phyloP scores from a whole-genome alignment of 2,888 invertebrate genomes.

The Lochmaea capreae region DNA sequence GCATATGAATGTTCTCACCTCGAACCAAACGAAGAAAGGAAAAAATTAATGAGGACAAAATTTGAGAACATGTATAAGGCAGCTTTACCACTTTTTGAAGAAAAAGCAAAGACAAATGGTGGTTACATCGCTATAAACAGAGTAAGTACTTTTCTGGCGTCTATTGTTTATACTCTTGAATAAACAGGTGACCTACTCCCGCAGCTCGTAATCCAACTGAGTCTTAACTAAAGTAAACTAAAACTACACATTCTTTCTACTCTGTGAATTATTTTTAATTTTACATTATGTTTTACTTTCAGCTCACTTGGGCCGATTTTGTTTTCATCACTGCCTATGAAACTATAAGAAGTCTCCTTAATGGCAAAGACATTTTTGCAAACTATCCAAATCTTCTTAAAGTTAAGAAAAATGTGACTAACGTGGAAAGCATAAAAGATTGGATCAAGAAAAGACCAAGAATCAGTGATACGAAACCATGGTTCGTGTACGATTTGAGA shows the following conservation, averaged over 20 bases:
- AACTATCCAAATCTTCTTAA: constrained; percentile 71
- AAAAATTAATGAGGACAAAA: constrained; percentile 1
- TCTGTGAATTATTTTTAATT: background rate
- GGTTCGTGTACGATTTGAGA: constrained; percentile 29
- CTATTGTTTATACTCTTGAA: too few species aligned
- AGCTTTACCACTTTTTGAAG: constrained; percentile 27
- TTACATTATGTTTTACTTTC: constrained; percentile 6
- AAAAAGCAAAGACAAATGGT: constrained; percentile 26
- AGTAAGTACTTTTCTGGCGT: constrained; percentile 33
- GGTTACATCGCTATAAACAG: constrained; percentile 37
- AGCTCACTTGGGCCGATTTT: constrained; percentile 34
- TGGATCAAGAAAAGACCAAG: constrained; percentile 74
- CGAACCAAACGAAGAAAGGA: constrained; percentile 26
- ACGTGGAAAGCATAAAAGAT: constrained; percentile 71
- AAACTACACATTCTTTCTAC: background rate
- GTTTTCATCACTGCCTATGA: constrained; percentile 24
- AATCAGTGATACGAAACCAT: background rate
- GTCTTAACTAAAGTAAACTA: too few species aligned
- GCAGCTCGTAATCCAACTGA: too few species aligned
- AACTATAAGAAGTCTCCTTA: constrained; percentile 1
- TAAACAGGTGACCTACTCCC: too few species aligned
- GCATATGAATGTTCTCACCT: background rate
- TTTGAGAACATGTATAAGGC: constrained; percentile 20
- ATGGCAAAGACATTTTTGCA: constrained; percentile 58
- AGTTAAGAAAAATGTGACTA: constrained; percentile 69